A percentile compares a stretch with the other conserved stretches of the same genome.
Conservation (phyloP, 2,888 invertebrate genomes). For the Steinernema scapterisci region DNA sequence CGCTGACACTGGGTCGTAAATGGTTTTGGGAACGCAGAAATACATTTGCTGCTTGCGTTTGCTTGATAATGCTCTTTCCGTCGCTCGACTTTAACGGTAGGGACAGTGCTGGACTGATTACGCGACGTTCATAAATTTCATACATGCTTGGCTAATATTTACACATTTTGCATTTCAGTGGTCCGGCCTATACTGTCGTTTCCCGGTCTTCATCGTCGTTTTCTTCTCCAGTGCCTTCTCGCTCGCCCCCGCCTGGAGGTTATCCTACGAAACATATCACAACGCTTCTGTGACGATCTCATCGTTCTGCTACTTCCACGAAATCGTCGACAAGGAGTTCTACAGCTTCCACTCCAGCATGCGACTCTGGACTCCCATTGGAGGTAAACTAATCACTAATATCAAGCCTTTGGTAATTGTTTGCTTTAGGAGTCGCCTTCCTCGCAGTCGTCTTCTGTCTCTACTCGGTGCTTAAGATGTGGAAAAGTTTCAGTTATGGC, state of each 20-base stretch:
- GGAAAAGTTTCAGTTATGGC: not conserved
- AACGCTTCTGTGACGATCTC: conserved; percentile 41
- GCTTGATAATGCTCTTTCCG: too few relatives aligned
- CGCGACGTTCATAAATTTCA: too few relatives aligned
- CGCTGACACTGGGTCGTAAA: too few relatives aligned
- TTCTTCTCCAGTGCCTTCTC: conserved; percentile 37
- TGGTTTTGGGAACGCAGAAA: too few relatives aligned
- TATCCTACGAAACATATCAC: conserved; percentile 33
- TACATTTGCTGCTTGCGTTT: too few relatives aligned
- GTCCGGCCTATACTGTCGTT: not conserved
- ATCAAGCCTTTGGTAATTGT: not conserved
- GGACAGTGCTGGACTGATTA: too few relatives aligned
- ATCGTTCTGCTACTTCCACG: conserved; percentile 41
- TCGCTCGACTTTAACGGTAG: too few relatives aligned
- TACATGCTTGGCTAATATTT: too few relatives aligned
- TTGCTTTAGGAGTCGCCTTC: not conserved
- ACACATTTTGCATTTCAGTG: not conserved
- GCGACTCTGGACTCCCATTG: conserved; percentile 26
- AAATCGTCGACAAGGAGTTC: conserved; percentile 2
- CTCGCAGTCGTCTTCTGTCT: conserved; percentile 19
- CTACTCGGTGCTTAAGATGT: not conserved
- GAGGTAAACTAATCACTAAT: conserved; percentile 2
- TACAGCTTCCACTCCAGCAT: not conserved
- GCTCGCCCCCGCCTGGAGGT: conserved; percentile 39
- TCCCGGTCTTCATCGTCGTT: conserved; percentile 36